Base-by-base conservation (phyloP, 2,888 invertebrate genomes). In the Fragum sueziense region DNA sequence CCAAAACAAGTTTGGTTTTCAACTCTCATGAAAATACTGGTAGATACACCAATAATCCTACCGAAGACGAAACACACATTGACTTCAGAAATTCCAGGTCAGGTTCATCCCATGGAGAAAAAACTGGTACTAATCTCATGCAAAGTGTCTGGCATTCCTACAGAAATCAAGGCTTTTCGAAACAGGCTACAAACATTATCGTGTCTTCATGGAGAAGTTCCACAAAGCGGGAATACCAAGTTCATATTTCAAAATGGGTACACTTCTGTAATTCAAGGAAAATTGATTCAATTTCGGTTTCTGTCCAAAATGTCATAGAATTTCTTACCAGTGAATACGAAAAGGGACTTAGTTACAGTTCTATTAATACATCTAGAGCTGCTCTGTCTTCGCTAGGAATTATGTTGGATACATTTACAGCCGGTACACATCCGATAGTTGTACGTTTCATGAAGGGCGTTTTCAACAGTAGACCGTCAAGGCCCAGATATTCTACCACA, bases 201-300 rank as follows among this genome's bases (percentile, higher is more conserved):
- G 6, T 83, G 20, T 31, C 65, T 17, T 79, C 83, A 25, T 85
- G 85, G 83, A 70, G 81, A 70, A 2, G 31, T 0, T 33, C 75
- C 17, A 83, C 81, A 25, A 70, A 79, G 20, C 74, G 69, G 73
- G 81, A 82, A 41, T 84, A 85, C 70, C 68, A 72, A 27, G 20
- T 29, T 25, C 78, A 83, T 71, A 62, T 79, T 33, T 68, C 47
- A 73, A 77, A 78, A 72, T 84, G 83, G 81, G 14, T 80, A 22
- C 27, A 67, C 7, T 54, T 70, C 52, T 79, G 59, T 34, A 52
- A 57, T 37, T 68, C 70, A 71, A 27, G 51, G 47, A n/a, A 34
- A 52, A 54, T 25, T 51, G 47, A 78, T 82, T 37, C 69, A 57
- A 22, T 74, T 76, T 47, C 37, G 33, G 34, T 79, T 41, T 34